phyloP scores from a whole-genome alignment of 2,797 vertebrate genomes.

The Sebastes vulpes region DNA sequence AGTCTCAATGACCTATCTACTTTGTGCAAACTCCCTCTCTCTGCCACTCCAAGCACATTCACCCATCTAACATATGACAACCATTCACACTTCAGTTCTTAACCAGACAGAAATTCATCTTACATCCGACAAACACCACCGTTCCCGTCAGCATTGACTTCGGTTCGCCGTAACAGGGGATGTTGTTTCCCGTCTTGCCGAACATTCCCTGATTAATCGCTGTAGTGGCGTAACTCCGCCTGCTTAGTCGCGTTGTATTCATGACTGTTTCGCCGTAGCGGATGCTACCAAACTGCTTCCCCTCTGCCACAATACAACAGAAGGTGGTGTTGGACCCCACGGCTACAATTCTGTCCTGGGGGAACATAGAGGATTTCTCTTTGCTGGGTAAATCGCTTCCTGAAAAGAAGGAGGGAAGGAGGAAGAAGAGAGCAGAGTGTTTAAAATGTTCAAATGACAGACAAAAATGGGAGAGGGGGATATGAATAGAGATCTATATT shows the following conservation, averaged over 20 bases:
- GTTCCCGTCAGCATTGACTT: constrained; percentile 6
- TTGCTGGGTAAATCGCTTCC: constrained; percentile 74
- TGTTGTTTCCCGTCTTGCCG: constrained; percentile 44
- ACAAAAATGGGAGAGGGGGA: neutral
- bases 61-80: neutral
- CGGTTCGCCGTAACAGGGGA: constrained; percentile 2
- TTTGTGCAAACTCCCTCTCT: neutral
- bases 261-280: neutral
- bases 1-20: neutral
- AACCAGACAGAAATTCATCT: constrained; percentile 46
- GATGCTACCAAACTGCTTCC: constrained; percentile 42
- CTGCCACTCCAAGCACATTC: neutral
- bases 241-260: constrained; percentile 68
- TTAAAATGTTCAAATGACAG: neutral
- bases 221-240: constrained; percentile 71
- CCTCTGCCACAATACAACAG: constrained; percentile 83
- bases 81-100: neutral
- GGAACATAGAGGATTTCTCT: constrained; percentile 42
- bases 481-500: neutral
- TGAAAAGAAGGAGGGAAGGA: constrained; percentile 22
- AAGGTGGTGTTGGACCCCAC: constrained; percentile 79
- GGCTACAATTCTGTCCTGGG: constrained; percentile 64
- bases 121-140: constrained; percentile 85
- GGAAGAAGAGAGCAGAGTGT: neutral
- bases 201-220: constrained; percentile 43